These are phyloP conservation scores for Mormoops blainvillei DNA, from an alignment of 2,113 vertebrate species.

Conservation along the genomic window DNA sequence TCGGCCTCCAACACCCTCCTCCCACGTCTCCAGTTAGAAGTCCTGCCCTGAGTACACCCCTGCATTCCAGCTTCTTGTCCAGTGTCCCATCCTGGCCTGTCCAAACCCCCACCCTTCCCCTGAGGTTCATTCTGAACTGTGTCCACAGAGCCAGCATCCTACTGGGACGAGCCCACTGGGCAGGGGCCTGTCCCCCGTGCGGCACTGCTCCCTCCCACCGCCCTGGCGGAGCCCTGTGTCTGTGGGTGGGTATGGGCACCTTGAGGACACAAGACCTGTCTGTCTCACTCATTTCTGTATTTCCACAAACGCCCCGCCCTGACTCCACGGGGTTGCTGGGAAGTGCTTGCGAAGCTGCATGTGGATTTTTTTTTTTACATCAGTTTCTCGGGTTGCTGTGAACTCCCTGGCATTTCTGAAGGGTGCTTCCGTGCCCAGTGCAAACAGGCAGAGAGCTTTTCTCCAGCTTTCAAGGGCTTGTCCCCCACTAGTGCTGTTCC, in stretches of 20 bases:
- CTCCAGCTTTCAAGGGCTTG: background rate
- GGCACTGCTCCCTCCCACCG: background rate
- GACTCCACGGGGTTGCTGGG: fast-evolving
- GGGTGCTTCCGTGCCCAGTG: fast-evolving
- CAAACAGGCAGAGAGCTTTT: background rate
- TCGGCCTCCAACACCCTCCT: background rate
- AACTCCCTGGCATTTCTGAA: background rate
- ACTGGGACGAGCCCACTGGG: background rate
- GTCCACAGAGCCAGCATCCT: background rate
- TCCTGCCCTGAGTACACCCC: background rate
- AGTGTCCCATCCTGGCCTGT: background rate
- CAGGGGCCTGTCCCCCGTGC: fast-evolving
- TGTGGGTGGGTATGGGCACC: background rate
- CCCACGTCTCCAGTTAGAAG: background rate
- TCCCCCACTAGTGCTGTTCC: background rate
- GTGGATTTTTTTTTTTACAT: background rate
- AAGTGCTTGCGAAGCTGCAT: fast-evolving
- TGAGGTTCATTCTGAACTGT: background rate
- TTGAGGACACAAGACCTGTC: background rate
- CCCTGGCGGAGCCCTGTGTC: background rate
- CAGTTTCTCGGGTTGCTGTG: background rate
- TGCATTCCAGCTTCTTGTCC: background rate
- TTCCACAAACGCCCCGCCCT: background rate
- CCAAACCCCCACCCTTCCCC: background rate
- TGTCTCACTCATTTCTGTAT: background rate